Base-by-base conservation (phyloP, 2,797 vertebrate genomes). In the Sebastes aleutianus region DNA sequence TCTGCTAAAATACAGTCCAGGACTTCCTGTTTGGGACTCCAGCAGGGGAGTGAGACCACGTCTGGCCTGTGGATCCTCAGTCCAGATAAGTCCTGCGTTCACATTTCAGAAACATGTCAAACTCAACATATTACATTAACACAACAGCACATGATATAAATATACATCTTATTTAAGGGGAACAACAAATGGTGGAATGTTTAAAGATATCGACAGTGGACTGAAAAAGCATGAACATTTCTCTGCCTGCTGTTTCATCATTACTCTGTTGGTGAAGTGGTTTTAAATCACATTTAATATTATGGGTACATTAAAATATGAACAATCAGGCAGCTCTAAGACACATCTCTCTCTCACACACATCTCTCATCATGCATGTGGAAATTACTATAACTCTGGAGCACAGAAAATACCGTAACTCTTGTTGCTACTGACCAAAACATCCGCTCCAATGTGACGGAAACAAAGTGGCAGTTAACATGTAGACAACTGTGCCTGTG, bases 91-190 rank as follows among this genome's bases (percentile, higher is more conserved):
- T 78, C 82, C 87, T 72, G 80, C 58, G 70, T 92, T 95, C 93
- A 95, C 92, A 95, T 93, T 92, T 92, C 85, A 88, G 80, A 86
- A 89, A 92, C 82, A 88, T 91, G 84, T 89, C 82, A 90, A 93
- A 92, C 83, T 90, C 82, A 89, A 91, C 89, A 89, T 86, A 90
- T 80, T 87, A 92, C 89, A 89, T 86, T 87, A 85, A 88, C 67
- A 92, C 83, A 90, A 93, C 89, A 88, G 84, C 89, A 94, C 85
- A 43, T 92, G 84, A 92, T 93, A 93, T 83, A 91, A 91, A 93
- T 92, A 91, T 73, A 89, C 79, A 78, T 85, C 81, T 74, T 83
- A 85, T 84, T 87, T 50, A 84, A 70, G 84, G 89, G 83, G 47
- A 88, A 85, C 74, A 68, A 81, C 73, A 75, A 85, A 86, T 79